These are phyloP conservation scores for Horisme vitalbata DNA, from an alignment of 2,888 invertebrate genomes.

Conservation along the genomic window DNA sequence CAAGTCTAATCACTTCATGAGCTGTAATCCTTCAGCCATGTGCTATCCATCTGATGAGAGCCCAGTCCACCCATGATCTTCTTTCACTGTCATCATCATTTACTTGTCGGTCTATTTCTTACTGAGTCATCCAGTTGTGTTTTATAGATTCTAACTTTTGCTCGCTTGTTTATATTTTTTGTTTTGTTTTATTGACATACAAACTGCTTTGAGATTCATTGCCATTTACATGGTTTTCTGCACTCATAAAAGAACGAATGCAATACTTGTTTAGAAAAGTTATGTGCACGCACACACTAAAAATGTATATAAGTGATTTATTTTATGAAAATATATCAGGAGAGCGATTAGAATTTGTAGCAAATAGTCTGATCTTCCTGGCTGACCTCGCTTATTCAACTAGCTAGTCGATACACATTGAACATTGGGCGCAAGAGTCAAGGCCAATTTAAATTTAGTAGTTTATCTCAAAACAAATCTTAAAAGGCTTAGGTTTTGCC, in stretches of 20 bases:
- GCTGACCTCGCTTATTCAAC: constrained; percentile 28
- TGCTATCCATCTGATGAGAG: constrained; percentile 50
- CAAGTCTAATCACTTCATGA: constrained; percentile 62
- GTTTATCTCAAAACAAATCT: constrained; percentile 18
- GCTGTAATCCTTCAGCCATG: constrained; percentile 56
- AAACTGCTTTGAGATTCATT: constrained; percentile 47
- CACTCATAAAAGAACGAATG: constrained; percentile 39
- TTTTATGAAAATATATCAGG: not conserved
- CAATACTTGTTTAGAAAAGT: constrained; percentile 30
- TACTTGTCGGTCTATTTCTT: constrained; percentile 41
- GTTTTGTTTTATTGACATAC: constrained; percentile 39
- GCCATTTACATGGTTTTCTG: constrained; percentile 44
- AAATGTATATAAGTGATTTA: constrained; percentile 28
- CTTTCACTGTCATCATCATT: constrained; percentile 39
- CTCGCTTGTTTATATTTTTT: constrained; percentile 53
- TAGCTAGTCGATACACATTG: constrained; percentile 24
- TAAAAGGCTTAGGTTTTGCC: constrained; percentile 5
- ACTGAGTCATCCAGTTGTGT: constrained; percentile 46
- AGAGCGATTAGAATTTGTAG: constrained; percentile 1
- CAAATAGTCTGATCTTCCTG: constrained; percentile 13
- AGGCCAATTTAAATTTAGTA: constrained; percentile 26
- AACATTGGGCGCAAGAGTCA: constrained; percentile 29
- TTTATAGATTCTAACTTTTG: constrained; percentile 50
- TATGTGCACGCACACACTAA: constrained; percentile 39
- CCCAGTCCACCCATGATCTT: constrained; percentile 37